Evolutionary conservation across 2,113 vertebrate species (phyloP).

Genomic region (Ammospiza caudacuta): DNA sequence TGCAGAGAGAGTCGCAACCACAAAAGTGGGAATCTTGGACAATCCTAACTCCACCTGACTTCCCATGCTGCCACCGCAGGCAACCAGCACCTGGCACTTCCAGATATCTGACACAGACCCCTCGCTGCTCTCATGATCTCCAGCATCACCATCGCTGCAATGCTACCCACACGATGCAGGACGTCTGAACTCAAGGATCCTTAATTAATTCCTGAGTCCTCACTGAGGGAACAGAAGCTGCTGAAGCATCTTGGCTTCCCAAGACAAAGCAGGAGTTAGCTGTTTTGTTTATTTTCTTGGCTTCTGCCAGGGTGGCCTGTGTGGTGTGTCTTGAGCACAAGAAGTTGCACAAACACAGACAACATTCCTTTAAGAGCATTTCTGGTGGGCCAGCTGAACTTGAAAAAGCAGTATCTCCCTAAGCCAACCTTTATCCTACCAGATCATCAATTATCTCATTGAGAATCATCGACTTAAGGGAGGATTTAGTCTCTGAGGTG

Average conservation of each 20-base stretch:
- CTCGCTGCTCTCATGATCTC: neutral
- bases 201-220: neutral
- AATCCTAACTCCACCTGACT: neutral
- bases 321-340: neutral
- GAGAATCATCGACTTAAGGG: neutral
- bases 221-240: neutral
- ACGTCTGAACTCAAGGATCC: neutral
- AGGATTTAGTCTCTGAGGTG: neutral
- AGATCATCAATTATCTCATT: neutral
- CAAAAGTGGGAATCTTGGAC: neutral
- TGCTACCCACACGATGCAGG: accelerated
- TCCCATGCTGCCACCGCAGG: accelerated
- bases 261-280: neutral
- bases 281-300: neutral
- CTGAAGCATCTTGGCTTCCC: neutral
- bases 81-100: accelerated
- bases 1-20: neutral
- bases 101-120: accelerated
- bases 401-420: neutral
- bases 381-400: neutral
- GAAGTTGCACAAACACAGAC: neutral
- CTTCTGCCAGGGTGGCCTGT: neutral
- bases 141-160: accelerated
- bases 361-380: neutral
- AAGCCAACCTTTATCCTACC: neutral